These are phyloP conservation scores for Megaceryle alcyon DNA, from an alignment of 2,797 vertebrate species.

Conservation along the genomic window DNA sequence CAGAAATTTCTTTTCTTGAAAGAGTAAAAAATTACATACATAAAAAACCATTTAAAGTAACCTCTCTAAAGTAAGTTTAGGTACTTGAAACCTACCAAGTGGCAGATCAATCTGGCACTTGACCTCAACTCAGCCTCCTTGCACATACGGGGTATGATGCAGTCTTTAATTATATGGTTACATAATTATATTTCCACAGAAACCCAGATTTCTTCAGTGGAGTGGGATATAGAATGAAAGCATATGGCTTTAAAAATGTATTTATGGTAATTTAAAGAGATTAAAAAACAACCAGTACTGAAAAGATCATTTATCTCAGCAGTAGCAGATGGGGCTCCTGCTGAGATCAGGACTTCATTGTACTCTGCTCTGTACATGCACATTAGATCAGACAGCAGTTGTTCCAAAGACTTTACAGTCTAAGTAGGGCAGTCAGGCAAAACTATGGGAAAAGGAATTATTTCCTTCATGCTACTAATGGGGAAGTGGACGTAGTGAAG, in stretches of 20 bases:
- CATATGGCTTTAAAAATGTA: constrained; percentile 73
- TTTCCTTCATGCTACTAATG: not conserved
- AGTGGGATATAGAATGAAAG: constrained; percentile 61
- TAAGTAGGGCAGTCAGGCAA: constrained; percentile 57
- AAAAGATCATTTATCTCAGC: constrained; percentile 74
- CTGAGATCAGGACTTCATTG: constrained; percentile 71
- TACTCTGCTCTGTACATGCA: constrained; percentile 34
- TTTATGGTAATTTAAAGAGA: constrained; percentile 74
- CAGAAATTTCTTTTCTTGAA: not conserved
- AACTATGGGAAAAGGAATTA: constrained; percentile 25
- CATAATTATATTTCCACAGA: constrained; percentile 62
- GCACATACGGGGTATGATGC: not conserved
- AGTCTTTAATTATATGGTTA: constrained; percentile 61
- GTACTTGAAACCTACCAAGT: constrained; percentile 26
- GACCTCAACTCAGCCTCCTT: constrained; percentile 25
- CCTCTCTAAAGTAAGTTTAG: not conserved
- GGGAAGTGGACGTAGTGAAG: not conserved
- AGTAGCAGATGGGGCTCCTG: constrained; percentile 70
- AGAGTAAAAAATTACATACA: not conserved
- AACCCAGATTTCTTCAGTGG: constrained; percentile 49
- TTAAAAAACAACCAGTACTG: constrained; percentile 70
- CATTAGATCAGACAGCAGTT: constrained; percentile 67
- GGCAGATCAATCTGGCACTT: constrained; percentile 24
- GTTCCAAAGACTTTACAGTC: constrained; percentile 53
- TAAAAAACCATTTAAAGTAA: not conserved